Evolutionary conservation across 1,140 invertebrate species (phyloP).

Genomic region (Drosophila paulistorum): DNA sequence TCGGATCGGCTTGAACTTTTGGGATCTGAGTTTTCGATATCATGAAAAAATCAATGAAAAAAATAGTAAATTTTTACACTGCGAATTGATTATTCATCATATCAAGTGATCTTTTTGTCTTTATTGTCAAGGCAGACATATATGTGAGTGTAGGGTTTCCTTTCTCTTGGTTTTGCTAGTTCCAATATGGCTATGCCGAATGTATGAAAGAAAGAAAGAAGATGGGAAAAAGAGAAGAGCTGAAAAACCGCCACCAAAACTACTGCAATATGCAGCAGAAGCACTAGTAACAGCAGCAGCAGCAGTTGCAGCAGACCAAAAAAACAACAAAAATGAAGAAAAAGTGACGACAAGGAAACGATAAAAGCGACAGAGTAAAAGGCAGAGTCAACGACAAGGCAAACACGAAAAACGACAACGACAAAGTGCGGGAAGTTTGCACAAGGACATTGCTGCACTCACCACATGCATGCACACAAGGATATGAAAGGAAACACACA

Average conservation of each 20-base stretch:
- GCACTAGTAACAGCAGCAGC: constrained; percentile 38
- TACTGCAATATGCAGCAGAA: constrained; percentile 46
- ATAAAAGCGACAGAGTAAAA: constrained; percentile 40
- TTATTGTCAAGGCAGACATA: not conserved
- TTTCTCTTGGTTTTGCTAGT: constrained; percentile 1
- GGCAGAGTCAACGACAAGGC: constrained; percentile 40
- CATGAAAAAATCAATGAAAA: no score
- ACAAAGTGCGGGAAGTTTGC: constrained; percentile 80
- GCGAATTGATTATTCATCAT: no score
- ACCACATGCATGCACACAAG: constrained; percentile 80
- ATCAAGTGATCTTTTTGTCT: no score
- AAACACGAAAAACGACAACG: constrained; percentile 56
- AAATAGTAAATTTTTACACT: no score
- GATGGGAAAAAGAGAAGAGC: not conserved
- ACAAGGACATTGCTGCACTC: constrained; percentile 77
- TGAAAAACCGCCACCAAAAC: constrained; percentile 38
- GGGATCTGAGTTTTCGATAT: no score
- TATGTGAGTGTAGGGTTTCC: not conserved
- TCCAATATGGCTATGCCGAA: constrained; percentile 49
- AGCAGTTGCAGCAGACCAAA: constrained; percentile 22
- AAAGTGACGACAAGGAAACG: constrained; percentile 54
- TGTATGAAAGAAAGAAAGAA: constrained; percentile 26
- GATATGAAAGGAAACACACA: constrained; percentile 62
- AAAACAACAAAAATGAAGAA: constrained; percentile 17
- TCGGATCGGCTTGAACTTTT: no score